Evolutionary conservation across 2,113 vertebrate species (phyloP), one percentile per base, ranked within the genome.

Genomic region (Limnothrissa miodon): DNA sequence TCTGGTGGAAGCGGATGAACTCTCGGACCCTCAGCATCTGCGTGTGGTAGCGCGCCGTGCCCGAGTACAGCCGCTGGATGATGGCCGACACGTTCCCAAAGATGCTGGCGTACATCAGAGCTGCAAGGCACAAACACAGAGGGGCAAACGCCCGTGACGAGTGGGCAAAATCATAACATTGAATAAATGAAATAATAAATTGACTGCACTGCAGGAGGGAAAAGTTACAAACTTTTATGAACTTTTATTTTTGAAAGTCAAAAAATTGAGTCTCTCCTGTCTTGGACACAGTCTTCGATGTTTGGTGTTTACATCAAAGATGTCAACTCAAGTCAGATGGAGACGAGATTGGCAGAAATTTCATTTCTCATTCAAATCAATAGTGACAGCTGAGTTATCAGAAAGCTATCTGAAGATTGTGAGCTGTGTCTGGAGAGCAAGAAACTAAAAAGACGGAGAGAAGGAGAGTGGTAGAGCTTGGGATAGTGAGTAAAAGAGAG

Each of bases 71-170:
- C 83, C 98, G 95, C 95, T 99, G 98, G 95, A 99, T 99, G 94
- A 99, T 99, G 92, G 98, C 98, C 23, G 98, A 99, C 82, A 99
- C 98, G 2, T 99, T 99, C 59, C 98, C 98, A 90, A 99, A 99
- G 93, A 99, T 99, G 91, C 98, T 98, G 91, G 98, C 98, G 2
- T 99, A 99, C 98, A 99, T 99, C 86, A 99, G 91, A 86, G 98
- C 98, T 99, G 91, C 80, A 45, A 33, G 1, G 29, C n/a, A 23
- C 48, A 4, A 62, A 70, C 66, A 9, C 44, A n/a, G n/a, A n/a
- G n/a, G n/a, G n/a, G n/a, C n/a, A n/a, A n/a, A n/a, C n/a, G n/a
- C n/a, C n/a, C n/a, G n/a, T n/a, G n/a, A n/a, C n/a, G n/a, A 59
- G n/a, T 78, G 29, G 42, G 23, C 25, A 8, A 10, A 33, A 70